phyloP scores from a whole-genome alignment of 2,888 invertebrate genomes.

The Cheilosia variabilis region DNA sequence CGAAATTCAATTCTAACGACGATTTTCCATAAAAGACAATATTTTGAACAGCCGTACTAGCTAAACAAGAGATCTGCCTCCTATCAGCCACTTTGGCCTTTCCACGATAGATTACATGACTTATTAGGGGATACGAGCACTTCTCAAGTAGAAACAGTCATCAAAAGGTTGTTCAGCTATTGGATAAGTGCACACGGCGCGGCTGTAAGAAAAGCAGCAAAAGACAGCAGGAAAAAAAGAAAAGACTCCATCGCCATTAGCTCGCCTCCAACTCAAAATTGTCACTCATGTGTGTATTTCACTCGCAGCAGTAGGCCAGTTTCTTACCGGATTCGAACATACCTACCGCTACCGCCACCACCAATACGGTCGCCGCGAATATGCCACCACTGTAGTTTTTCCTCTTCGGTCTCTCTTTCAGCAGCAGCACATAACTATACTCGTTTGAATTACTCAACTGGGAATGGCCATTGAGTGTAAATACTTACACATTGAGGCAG shows the following conservation, averaged over 20 bases:
- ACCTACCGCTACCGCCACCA: background rate
- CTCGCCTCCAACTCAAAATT: constrained; percentile 12
- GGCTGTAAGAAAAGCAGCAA: too few relatives aligned
- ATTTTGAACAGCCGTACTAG: background rate
- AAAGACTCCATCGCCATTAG: background rate
- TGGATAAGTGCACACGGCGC: constrained; percentile 3
- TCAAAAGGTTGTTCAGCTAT: constrained; percentile 28
- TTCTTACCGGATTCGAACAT: constrained; percentile 26
- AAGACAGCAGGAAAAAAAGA: background rate
- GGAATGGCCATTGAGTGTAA: constrained; percentile 58
- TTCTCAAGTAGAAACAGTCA: constrained; percentile 10
- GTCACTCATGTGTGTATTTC: constrained; percentile 7
- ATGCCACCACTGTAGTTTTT: constrained; percentile 7
- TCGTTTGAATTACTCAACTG: constrained; percentile 54
- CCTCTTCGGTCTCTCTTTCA: constrained; percentile 5
- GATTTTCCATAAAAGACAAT: background rate
- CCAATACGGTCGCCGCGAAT: constrained; percentile 2
- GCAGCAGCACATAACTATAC: background rate
- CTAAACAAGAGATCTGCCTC: background rate
- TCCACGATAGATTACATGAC: constrained; percentile 1
- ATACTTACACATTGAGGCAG: constrained; percentile 44
- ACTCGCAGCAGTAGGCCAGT: constrained; percentile 14
- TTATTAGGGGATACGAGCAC: constrained; percentile 2
- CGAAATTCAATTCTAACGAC: background rate
- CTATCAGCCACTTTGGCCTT: constrained; percentile 16